These are phyloP conservation scores for Prolemur simus DNA, from an alignment of 2,113 vertebrate genomes.

Conservation along the genomic window DNA sequence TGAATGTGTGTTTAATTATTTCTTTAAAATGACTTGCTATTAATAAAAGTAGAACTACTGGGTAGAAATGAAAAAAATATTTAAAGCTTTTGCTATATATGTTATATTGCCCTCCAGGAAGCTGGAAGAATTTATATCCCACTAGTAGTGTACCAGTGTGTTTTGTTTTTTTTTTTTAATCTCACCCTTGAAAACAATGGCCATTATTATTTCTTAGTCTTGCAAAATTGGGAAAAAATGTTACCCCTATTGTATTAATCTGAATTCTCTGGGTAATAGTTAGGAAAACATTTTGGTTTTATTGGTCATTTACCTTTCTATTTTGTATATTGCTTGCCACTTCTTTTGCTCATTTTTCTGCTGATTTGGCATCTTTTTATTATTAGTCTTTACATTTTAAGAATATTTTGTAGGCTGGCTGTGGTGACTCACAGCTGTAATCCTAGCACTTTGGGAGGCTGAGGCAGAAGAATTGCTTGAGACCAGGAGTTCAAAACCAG, in stretches of 20 bases:
- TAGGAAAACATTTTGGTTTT: background rate
- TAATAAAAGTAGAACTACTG: background rate
- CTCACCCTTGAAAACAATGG: background rate
- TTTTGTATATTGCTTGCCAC: background rate
- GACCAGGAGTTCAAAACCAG: too few relatives aligned
- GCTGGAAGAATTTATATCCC: background rate
- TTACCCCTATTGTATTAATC: background rate
- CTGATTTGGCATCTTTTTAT: background rate
- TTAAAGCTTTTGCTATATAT: background rate
- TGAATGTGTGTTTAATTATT: background rate
- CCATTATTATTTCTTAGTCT: background rate
- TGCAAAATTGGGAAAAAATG: background rate
- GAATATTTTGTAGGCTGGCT: background rate
- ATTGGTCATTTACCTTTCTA: background rate
- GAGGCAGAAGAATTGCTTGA: too few relatives aligned
- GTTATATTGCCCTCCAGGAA: background rate
- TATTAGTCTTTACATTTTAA: background rate
- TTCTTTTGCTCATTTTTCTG: slow-evolving; percentile 5
- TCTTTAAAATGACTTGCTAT: slow-evolving; percentile 23
- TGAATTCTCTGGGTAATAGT: background rate
- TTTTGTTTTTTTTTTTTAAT: background rate
- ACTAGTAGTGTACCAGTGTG: background rate
- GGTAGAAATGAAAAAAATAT: background rate
- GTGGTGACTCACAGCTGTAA: too few relatives aligned
- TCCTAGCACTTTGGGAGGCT: too few relatives aligned